phyloP scores from a whole-genome alignment of 2,888 invertebrate species.

The Drosophila nr. fundita region DNA sequence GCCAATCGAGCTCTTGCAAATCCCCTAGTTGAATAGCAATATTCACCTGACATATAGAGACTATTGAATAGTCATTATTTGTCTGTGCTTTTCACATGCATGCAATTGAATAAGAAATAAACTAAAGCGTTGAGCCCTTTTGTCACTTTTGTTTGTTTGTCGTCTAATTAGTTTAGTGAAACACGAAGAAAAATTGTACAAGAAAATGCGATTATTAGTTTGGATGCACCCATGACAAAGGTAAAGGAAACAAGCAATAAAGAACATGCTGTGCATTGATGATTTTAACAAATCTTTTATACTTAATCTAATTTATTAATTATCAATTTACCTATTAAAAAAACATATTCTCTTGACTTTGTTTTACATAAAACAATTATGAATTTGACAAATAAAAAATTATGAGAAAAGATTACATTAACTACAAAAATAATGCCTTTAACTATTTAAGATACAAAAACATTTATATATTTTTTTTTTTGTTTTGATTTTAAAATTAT shows the following conservation, averaged over 20 bases:
- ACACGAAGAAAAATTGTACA: conserved; percentile 19
- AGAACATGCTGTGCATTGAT: neutral
- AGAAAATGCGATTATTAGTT: conserved; percentile 36
- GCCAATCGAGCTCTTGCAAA: neutral
- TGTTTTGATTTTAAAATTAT: too few species aligned
- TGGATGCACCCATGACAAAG: conserved; percentile 1
- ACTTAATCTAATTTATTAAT: neutral
- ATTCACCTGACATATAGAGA: neutral
- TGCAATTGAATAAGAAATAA: conserved; percentile 30
- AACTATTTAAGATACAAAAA: neutral
- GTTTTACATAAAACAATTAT: too few species aligned
- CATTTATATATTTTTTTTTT: too few species aligned
- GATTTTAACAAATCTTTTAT: neutral
- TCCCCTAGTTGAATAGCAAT: neutral
- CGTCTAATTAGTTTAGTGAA: conserved; percentile 57
- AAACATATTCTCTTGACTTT: neutral
- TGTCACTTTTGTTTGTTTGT: conserved; percentile 31
- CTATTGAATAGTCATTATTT: neutral
- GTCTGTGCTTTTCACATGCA: conserved; percentile 1
- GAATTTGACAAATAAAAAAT: neutral
- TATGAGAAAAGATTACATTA: neutral
- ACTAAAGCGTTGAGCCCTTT: conserved; percentile 17
- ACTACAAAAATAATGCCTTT: neutral
- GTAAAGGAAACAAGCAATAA: neutral
- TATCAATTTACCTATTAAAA: neutral